Evolutionary conservation across 2,113 vertebrate genomes (phyloP).

Genomic region (Anseranas semipalmata): DNA sequence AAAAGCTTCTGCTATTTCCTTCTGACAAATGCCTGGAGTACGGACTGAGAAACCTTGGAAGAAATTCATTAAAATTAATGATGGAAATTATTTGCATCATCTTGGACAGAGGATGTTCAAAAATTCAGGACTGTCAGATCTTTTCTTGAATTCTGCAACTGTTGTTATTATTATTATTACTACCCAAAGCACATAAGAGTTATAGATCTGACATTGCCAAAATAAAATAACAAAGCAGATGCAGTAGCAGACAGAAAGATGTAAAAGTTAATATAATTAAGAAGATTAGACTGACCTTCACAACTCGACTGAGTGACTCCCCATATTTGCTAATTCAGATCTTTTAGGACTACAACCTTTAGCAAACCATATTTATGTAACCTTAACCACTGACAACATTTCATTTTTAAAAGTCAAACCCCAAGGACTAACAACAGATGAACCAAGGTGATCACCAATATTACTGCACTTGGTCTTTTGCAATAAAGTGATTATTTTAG

Average conservation of each 20-base stretch:
- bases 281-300: conserved; percentile 5
- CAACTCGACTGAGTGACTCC: not conserved
- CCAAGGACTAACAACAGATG: not conserved
- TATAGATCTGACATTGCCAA: not conserved
- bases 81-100: not conserved
- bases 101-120: not conserved
- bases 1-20: not conserved
- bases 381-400: not conserved
- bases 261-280: conserved; percentile 27
- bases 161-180: not conserved
- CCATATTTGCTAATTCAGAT: not conserved
- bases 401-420: conserved; percentile 8
- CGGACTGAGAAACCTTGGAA: not conserved
- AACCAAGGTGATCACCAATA: not conserved
- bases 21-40: not conserved
- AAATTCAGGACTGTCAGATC: not conserved
- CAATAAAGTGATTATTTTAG: not conserved
- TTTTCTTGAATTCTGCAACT: not conserved
- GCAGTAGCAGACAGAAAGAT: not conserved
- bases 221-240: conserved; percentile 15
- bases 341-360: conserved; percentile 2
- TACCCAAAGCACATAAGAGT: not conserved
- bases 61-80: conserved; percentile 4
- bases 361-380: not conserved
- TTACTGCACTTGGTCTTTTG: not conserved